These are phyloP conservation scores for Dolomedes plantarius DNA, from an alignment of 2,888 invertebrate species.

Conservation along the genomic window DNA sequence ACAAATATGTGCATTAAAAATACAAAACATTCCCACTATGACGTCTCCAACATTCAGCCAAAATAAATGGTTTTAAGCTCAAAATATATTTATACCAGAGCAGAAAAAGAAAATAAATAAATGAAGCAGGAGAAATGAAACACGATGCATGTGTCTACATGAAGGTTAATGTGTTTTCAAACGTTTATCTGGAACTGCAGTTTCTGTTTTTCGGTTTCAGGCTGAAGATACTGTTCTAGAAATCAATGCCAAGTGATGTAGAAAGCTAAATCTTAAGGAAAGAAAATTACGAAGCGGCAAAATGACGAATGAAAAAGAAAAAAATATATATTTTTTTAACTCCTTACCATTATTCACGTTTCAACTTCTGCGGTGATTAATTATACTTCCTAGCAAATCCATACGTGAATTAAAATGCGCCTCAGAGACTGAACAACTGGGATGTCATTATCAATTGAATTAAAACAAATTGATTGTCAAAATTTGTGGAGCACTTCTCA, in stretches of 20 bases:
- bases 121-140: not conserved
- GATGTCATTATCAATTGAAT: constrained; percentile 21
- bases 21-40: too few species aligned
- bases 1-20: too few species aligned
- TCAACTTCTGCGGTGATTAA: constrained; percentile 23
- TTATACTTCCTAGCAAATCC: constrained; percentile 18
- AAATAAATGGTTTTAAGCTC: not conserved
- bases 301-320: not conserved
- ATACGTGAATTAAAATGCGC: constrained; percentile 16
- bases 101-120: not conserved
- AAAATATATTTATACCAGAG: not conserved
- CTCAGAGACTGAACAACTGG: constrained; percentile 10
- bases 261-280: not conserved
- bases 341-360: constrained; percentile 17
- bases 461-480: constrained; percentile 22
- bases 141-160: not conserved
- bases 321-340: not conserved
- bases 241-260: constrained; percentile 5
- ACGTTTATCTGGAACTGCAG: not conserved
- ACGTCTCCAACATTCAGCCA: too few species aligned
- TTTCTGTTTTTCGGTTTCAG: not conserved
- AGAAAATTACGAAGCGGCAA: not conserved
- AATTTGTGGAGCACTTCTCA: not conserved
- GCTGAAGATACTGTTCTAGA: not conserved
- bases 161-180: constrained; percentile 14